phyloP scores from a whole-genome alignment of 2,888 invertebrate species.

The Criorhina ranunculi region DNA sequence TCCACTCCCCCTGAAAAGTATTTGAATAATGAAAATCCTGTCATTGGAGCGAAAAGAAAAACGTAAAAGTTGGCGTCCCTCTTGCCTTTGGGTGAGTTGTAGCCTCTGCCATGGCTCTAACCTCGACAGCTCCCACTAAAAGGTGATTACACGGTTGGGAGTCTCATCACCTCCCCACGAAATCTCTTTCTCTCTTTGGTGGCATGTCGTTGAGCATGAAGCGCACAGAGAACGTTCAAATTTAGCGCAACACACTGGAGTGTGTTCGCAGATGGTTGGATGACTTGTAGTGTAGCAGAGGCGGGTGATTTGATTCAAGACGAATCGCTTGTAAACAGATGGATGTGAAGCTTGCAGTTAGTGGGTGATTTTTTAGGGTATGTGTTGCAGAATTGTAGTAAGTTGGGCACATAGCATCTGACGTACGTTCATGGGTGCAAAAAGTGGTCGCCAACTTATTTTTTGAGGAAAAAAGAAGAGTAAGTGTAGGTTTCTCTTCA shows the following conservation, averaged over 20 bases:
- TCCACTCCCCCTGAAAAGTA: conserved; percentile 45
- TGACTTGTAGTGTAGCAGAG: conserved; percentile 13
- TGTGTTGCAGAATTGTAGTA: background rate
- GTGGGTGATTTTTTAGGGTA: conserved; percentile 41
- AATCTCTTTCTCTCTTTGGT: conserved; percentile 10
- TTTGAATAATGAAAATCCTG: conserved; percentile 55
- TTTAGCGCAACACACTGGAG: conserved; percentile 51
- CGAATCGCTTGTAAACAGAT: conserved; percentile 40
- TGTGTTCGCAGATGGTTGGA: conserved; percentile 34
- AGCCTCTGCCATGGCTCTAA: conserved; percentile 59
- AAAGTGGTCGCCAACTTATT: too few species aligned
- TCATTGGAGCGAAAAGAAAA: conserved; percentile 29
- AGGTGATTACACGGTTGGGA: conserved; percentile 64
- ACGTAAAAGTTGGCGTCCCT: conserved; percentile 34
- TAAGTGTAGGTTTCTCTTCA: too few species aligned
- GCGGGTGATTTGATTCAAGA: conserved; percentile 45
- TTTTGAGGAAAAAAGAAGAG: background rate
- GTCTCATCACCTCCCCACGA: background rate
- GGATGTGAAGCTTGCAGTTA: conserved; percentile 22
- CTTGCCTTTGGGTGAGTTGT: conserved; percentile 31
- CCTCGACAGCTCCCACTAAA: conserved; percentile 70
- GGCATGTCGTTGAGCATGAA: conserved; percentile 60
- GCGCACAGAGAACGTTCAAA: conserved; percentile 46
- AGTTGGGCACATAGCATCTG: background rate
- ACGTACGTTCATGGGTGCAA: too few species aligned